Evolutionary conservation across 2,888 invertebrate species (phyloP).

Genomic region (Cheilosia variabilis): DNA sequence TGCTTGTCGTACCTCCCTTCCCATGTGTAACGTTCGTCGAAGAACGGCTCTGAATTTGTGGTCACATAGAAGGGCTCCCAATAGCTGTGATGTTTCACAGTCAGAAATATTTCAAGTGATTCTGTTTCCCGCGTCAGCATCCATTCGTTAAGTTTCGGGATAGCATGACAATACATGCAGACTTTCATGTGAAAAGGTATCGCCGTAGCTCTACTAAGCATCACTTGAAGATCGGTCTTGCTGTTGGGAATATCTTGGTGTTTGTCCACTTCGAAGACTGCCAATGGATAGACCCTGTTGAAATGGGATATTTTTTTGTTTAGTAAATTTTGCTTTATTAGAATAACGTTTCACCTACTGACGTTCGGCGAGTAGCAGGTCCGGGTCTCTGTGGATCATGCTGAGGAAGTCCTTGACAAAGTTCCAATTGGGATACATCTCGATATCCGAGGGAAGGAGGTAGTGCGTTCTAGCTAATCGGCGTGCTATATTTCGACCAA

Average conservation of each 20-base stretch:
- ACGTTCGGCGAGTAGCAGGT: slow-evolving; percentile 15
- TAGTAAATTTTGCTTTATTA: neutral
- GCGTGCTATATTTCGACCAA: slow-evolving; percentile 47
- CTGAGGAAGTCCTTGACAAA: slow-evolving; percentile 26
- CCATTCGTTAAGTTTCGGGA: slow-evolving; percentile 38
- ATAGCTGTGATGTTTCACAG: slow-evolving; percentile 6
- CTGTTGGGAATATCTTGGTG: slow-evolving; percentile 39
- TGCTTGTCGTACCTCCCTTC: slow-evolving; percentile 55
- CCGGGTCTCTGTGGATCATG: slow-evolving; percentile 22
- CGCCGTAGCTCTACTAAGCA: slow-evolving; percentile 17
- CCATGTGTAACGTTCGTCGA: slow-evolving; percentile 56
- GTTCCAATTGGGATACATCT: slow-evolving; percentile 51
- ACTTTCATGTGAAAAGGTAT: slow-evolving; percentile 45
- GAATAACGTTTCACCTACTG: slow-evolving; percentile 19
- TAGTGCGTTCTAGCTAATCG: slow-evolving; percentile 35
- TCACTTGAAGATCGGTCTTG: slow-evolving; percentile 40
- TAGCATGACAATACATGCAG: slow-evolving; percentile 43
- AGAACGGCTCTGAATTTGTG: slow-evolving; percentile 45
- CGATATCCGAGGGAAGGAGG: slow-evolving; percentile 47
- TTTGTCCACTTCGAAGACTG: slow-evolving; percentile 36
- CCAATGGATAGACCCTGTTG: slow-evolving; percentile 47
- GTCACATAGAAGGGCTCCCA: slow-evolving; percentile 61
- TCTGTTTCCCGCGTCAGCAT: neutral
- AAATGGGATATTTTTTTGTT: neutral
- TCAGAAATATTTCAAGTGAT: slow-evolving; percentile 23